Percentiles rank a stretch among this genome's conserved stretches.
phyloP scores from a whole-genome alignment of 2,113 vertebrate species.

The Perccottus glenii region DNA sequence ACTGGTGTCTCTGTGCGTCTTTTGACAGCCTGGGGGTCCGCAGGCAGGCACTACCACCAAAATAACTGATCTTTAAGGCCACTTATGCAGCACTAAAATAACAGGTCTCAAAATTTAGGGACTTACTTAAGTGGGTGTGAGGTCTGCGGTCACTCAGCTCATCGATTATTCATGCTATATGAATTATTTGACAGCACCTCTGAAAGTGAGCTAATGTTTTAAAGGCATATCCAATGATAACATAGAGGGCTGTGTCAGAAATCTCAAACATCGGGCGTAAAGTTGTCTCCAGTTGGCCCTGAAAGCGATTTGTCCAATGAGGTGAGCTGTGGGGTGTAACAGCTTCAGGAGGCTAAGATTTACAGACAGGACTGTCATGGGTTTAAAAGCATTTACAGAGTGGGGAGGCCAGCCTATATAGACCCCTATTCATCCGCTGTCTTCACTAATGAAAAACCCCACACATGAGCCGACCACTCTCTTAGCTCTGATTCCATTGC shows the following conservation, averaged over 20 bases:
- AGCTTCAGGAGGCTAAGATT: conserved; percentile 55
- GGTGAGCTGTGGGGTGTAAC: conserved; percentile 58
- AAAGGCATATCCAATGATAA: conserved; percentile 33
- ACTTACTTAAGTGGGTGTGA: conserved; percentile 44
- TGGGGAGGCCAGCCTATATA: conserved; percentile 72
- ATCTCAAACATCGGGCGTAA: conserved; percentile 47
- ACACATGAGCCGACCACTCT: conserved; percentile 67
- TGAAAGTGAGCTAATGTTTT: conserved; percentile 59
- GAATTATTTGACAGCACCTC: conserved; percentile 58
- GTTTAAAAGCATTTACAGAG: conserved; percentile 69
- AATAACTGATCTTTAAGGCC: conserved; percentile 65
- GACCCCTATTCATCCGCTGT: conserved; percentile 73
- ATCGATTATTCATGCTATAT: conserved; percentile 60
- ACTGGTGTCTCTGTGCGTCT: conserved; percentile 51
- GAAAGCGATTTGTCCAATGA: conserved; percentile 65
- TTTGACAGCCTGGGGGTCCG: conserved; percentile 47
- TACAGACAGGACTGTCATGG: conserved; percentile 70
- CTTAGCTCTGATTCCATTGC: conserved; percentile 65
- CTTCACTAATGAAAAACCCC: conserved; percentile 72
- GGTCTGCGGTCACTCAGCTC: conserved; percentile 41
- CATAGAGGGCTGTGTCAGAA: conserved; percentile 53
- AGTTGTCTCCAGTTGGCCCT: conserved; percentile 60
- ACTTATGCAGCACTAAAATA: conserved; percentile 52
- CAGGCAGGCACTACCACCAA: conserved; percentile 42
- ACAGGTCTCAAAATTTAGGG: conserved; percentile 46